Base-by-base conservation (phyloP, 2,888 invertebrate species). In the Hoplodrina ambigua region DNA sequence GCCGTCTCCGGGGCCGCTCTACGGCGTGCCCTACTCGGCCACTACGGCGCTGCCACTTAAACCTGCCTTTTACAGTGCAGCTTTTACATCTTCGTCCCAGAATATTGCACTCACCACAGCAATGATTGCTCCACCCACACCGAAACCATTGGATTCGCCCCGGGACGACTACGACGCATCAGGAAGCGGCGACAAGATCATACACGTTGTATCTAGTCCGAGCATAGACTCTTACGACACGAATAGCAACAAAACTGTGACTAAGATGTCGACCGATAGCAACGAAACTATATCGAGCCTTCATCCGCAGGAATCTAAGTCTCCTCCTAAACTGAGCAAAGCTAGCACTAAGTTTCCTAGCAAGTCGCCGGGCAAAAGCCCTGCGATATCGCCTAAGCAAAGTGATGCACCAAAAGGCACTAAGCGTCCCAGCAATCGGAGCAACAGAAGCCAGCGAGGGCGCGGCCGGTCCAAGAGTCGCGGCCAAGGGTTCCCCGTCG, bases 91-190 rank as follows among this genome's bases (percentile, higher is more conserved):
- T 10, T 98, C 98, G 0, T 97, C 98, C 69, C 98, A 98, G 88
- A 98, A 98, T 86, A 97, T 98, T 95, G 98, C 98, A 1, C 92
- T 98, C 15, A 98, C 98, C 0, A 97, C 98, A 13, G 97, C 98
- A 2, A 97, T 98, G 97, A 97, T 98, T 17, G 97, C 98, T 61
- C 97, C 97, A 5, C 97, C 97, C 1, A 96, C 96, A 2, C 96
- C 96, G 7, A 96, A 96, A 84, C 92, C 93, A 0, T 84, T 92
- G 41, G 94, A 94, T 76, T 95, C 96, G 20, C 94, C 96, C 1
- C 89, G 88, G 30, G 94, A 95, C 71, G 96, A 96, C 67, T 91
- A 92, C 56, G 95, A 95, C 69, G 90, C 91, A 17, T 91, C 92
- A 30, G 89, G 90, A 55, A 90, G 91, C 75, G 93, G 91, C 75